Percentiles rank a stretch among this genome's conserved stretches.
Evolutionary conservation across 1,140 invertebrate species (phyloP).

Genomic region (Hyles euphorbiae): DNA sequence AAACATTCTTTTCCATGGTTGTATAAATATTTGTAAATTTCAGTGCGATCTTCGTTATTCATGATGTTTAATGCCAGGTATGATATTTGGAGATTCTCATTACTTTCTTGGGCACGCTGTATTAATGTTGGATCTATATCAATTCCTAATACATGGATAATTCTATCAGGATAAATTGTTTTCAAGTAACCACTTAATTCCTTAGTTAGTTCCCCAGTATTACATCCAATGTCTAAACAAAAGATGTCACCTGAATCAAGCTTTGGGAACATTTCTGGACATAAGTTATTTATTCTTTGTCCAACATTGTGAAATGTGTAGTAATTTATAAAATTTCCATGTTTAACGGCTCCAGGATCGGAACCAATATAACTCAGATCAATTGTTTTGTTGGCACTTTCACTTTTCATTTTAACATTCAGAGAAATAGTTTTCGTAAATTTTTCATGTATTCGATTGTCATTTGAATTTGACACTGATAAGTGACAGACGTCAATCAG

Average conservation of each 20-base stretch:
- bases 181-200: slow-evolving; percentile 76
- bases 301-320: slow-evolving; percentile 86
- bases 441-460: neutral
- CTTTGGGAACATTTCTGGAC: slow-evolving; percentile 76
- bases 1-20: slow-evolving; percentile 73
- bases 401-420: slow-evolving; percentile 16
- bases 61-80: slow-evolving; percentile 81
- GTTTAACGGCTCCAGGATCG: slow-evolving; percentile 84
- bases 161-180: slow-evolving; percentile 47
- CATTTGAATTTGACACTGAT: no score
- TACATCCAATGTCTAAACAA: slow-evolving; percentile 87
- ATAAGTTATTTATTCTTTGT: slow-evolving; percentile 80
- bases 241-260: slow-evolving; percentile 54
- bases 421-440: no score
- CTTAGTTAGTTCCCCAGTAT: slow-evolving; percentile 83
- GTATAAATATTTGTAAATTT: slow-evolving; percentile 68
- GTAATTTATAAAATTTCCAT: slow-evolving; percentile 92
- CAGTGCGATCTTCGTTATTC: slow-evolving; percentile 48
- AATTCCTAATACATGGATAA: slow-evolving; percentile 79
- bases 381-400: slow-evolving; percentile 16
- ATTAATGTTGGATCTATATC: slow-evolving; percentile 86
- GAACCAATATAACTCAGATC: slow-evolving; percentile 56
- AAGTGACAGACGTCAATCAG: no score
- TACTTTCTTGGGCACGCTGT: slow-evolving; percentile 77
- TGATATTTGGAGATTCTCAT: slow-evolving; percentile 63